These are phyloP conservation scores for Odontophorus gujanensis DNA, from an alignment of 2,113 vertebrate species.

Conservation along the genomic window DNA sequence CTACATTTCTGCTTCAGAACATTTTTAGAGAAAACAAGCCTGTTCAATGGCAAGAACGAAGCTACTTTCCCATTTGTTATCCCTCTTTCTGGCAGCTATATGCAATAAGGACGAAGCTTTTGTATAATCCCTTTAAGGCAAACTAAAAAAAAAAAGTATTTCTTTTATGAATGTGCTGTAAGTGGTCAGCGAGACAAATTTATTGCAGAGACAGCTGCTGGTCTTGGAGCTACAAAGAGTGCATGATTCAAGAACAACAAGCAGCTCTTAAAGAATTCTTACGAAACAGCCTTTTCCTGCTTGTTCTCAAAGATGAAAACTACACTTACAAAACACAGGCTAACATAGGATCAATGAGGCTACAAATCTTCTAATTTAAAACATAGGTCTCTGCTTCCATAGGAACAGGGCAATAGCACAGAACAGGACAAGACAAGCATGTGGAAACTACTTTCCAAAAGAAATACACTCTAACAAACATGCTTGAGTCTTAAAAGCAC, in stretches of 20 bases:
- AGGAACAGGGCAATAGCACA: not conserved
- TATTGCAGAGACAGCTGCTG: not conserved
- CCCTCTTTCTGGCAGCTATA: not conserved
- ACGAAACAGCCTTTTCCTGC: constrained; percentile 24
- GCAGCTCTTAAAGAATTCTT: constrained; percentile 24
- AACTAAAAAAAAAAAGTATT: not conserved
- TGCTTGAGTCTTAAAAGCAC: not conserved
- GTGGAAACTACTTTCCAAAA: not conserved
- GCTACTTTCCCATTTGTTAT: constrained; percentile 1
- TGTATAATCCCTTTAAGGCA: not conserved
- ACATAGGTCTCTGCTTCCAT: not conserved
- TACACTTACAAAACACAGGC: not conserved
- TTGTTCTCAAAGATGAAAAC: not conserved
- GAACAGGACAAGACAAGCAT: not conserved
- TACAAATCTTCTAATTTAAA: not conserved
- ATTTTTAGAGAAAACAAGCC: constrained; percentile 22
- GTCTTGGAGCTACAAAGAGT: not conserved
- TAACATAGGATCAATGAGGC: not conserved
- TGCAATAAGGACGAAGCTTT: not conserved
- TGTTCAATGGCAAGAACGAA: constrained; percentile 14
- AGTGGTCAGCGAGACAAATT: constrained; percentile 21
- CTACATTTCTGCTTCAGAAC: constrained; percentile 6
- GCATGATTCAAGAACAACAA: not conserved
- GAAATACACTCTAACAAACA: not conserved
- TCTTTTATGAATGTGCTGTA: not conserved